Evolutionary conservation across 2,888 invertebrate genomes (phyloP).

Genomic region (Teleiodes luculella): DNA sequence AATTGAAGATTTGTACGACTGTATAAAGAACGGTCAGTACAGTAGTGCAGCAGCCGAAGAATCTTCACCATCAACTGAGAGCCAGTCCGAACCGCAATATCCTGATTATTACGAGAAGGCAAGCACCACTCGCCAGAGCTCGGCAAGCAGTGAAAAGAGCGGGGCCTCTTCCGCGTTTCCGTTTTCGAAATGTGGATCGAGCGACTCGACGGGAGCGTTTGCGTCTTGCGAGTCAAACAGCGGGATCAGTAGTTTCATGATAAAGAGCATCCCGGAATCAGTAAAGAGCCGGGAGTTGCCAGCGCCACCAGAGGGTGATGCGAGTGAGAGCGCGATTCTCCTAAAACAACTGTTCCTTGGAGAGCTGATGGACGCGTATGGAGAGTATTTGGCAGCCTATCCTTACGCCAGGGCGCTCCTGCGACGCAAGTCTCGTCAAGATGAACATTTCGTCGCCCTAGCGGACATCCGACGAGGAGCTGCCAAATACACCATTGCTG

Average conservation of each 20-base stretch:
- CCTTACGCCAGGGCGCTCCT: conserved; percentile 79
- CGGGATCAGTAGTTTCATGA: conserved; percentile 61
- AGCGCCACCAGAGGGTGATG: conserved; percentile 52
- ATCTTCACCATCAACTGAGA: conserved; percentile 65
- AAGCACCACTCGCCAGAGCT: conserved; percentile 65
- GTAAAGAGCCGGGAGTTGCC: conserved; percentile 64
- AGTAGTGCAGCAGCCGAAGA: conserved; percentile 59
- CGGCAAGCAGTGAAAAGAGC: conserved; percentile 70
- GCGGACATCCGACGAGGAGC: conserved; percentile 82
- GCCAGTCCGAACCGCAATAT: conserved; percentile 66
- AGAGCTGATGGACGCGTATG: conserved; percentile 82
- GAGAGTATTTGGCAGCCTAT: conserved; percentile 81
- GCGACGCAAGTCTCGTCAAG: conserved; percentile 79
- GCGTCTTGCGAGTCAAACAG: conserved; percentile 72
- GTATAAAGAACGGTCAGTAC: conserved; percentile 70
- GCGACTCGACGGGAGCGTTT: conserved; percentile 66
- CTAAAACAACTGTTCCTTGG: conserved; percentile 80
- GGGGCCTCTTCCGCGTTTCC: conserved; percentile 71
- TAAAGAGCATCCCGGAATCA: conserved; percentile 58
- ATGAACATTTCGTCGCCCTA: conserved; percentile 83
- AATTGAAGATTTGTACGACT: conserved; percentile 72
- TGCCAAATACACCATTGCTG: conserved; percentile 80
- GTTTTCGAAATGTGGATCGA: conserved; percentile 73
- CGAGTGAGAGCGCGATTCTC: conserved; percentile 66
- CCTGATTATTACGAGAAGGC: conserved; percentile 66